A percentile compares a stretch with the other conserved stretches of the same genome.
These are phyloP conservation scores for Chamaea fasciata DNA, from an alignment of 2,113 vertebrate species.

Conservation along the genomic window DNA sequence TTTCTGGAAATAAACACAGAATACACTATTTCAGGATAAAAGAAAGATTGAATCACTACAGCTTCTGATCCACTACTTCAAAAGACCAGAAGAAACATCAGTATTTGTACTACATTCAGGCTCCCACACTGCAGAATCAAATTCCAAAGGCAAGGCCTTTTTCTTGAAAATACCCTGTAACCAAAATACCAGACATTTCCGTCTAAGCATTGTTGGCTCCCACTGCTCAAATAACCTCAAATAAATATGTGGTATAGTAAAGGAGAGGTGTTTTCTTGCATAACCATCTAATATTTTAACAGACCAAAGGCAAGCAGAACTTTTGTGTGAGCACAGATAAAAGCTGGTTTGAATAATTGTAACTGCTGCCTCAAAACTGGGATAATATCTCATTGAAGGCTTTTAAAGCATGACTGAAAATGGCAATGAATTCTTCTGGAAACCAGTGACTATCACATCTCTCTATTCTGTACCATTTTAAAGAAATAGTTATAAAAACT, in stretches of 20 bases:
- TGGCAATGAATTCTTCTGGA: not conserved
- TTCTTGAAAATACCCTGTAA: constrained; percentile 49
- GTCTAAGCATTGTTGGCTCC: constrained; percentile 1
- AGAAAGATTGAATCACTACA: not conserved
- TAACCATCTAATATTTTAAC: not conserved
- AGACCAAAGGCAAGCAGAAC: not conserved
- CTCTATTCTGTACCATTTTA: not conserved
- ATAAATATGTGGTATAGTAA: fast-evolving
- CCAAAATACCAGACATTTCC: constrained; percentile 55
- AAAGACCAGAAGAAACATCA: not conserved
- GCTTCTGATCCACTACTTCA: not conserved
- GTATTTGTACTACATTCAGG: not conserved
- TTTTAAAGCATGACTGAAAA: not conserved
- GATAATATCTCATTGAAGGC: not conserved
- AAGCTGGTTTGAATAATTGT: not conserved
- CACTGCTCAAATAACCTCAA: not conserved
- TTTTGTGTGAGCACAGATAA: not conserved
- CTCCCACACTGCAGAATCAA: not conserved
- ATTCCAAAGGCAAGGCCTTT: constrained; percentile 24
- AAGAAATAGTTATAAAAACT: not conserved
- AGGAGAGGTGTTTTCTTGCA: not conserved
- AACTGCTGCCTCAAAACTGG: not conserved
- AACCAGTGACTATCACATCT: not conserved
- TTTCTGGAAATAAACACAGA: not conserved
- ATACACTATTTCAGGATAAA: not conserved